These are phyloP conservation scores for Epinephelus cyanopodus DNA, from an alignment of 2,113 vertebrate genomes.

Conservation along the genomic window DNA sequence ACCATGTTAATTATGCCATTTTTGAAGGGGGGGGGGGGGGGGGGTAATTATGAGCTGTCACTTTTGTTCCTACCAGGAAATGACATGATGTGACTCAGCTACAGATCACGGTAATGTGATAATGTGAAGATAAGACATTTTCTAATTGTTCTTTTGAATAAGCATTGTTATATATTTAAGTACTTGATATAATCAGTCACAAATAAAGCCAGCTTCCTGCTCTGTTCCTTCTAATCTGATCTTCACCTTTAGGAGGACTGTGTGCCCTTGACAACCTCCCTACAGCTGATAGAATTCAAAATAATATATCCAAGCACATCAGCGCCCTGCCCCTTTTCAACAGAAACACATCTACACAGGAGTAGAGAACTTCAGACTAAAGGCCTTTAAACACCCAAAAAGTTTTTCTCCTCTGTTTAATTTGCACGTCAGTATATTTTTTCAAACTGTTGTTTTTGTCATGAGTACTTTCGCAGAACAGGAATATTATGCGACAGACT, in stretches of 20 bases:
- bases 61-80: conserved; percentile 19
- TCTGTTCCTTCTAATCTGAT: conserved; percentile 30
- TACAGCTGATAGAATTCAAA: neutral
- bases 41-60: neutral
- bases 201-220: conserved; percentile 23
- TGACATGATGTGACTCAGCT: neutral
- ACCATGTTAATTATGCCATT: neutral
- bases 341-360: neutral
- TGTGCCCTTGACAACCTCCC: conserved; percentile 3
- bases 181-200: conserved; percentile 32
- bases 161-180: conserved; percentile 17
- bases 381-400: too few species aligned
- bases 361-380: neutral
- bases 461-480: too few species aligned
- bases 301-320: neutral
- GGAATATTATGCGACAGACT: too few species aligned
- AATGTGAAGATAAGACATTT: conserved; percentile 9
- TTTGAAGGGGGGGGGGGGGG: neutral
- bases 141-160: conserved; percentile 26
- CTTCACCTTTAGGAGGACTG: conserved; percentile 18
- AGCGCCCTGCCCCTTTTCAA: neutral
- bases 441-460: too few species aligned
- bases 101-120: neutral
- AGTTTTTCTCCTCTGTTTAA: too few species aligned
- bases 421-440: too few species aligned